phyloP scores from a whole-genome alignment of 2,797 vertebrate species.

The Kryptolebias ocellatus region DNA sequence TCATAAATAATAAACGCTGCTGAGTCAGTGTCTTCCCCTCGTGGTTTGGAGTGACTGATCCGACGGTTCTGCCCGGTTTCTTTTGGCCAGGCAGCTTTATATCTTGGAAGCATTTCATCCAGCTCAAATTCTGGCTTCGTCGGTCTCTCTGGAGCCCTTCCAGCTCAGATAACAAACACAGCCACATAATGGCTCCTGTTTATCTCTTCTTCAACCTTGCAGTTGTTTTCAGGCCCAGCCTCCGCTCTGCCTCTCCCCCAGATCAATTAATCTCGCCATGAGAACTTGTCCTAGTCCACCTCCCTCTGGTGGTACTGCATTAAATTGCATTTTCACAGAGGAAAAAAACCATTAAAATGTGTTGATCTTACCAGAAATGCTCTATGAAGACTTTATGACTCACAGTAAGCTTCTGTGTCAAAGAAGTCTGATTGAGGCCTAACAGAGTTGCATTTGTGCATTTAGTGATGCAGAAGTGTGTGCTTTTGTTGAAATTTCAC shows the following conservation, averaged over 20 bases:
- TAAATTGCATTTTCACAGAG: conserved; percentile 37
- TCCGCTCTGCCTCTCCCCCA: conserved; percentile 17
- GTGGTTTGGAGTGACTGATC: conserved; percentile 30
- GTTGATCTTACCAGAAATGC: conserved; percentile 12
- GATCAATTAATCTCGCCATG: conserved; percentile 57
- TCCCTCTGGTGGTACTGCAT: conserved; percentile 42
- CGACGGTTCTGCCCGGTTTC: conserved; percentile 31
- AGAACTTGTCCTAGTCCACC: conserved; percentile 31
- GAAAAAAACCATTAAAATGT: conserved; percentile 15
- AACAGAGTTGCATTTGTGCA: conserved; percentile 9
- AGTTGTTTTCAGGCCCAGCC: conserved; percentile 38
- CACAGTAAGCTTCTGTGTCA: conserved; percentile 2
- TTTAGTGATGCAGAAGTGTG: neutral
- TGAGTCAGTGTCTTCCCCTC: conserved; percentile 18
- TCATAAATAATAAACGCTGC: conserved; percentile 3
- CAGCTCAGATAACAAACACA: conserved; percentile 55
- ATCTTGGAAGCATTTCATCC: conserved; percentile 52
- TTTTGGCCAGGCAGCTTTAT: conserved; percentile 32
- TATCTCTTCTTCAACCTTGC: conserved; percentile 55
- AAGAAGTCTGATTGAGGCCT: conserved; percentile 8
- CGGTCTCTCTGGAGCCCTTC: conserved; percentile 48
- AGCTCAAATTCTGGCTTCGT: conserved; percentile 51
- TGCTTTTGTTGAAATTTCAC: too few relatives aligned
- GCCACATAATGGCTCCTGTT: conserved; percentile 53
- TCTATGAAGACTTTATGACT: conserved; percentile 19